phyloP scores from a whole-genome alignment of 1,140 invertebrate genomes.

The Drosophila sp. region DNA sequence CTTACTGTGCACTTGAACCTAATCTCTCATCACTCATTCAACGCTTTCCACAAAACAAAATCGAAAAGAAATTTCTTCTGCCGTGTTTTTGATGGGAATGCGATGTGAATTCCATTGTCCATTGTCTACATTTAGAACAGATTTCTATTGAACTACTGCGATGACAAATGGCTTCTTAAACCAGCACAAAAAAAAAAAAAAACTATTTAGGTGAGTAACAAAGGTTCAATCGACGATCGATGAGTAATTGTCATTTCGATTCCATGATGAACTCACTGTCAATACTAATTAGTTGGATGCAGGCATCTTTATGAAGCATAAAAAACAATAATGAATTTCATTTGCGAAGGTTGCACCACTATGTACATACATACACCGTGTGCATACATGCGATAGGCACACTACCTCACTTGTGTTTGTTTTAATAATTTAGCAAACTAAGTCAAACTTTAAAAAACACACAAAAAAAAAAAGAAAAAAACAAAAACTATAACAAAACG shows the following conservation, averaged over 20 bases:
- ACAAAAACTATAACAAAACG: slow-evolving; percentile 6
- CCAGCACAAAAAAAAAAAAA: not conserved
- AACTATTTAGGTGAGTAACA: slow-evolving; percentile 6
- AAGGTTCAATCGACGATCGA: not conserved
- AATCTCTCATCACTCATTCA: not conserved
- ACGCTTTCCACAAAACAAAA: slow-evolving; percentile 4
- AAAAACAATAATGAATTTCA: slow-evolving; percentile 7
- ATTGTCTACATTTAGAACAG: slow-evolving; percentile 5
- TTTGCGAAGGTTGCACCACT: slow-evolving; percentile 34
- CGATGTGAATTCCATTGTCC: not conserved
- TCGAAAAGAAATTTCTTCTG: not conserved
- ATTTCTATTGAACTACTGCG: not conserved
- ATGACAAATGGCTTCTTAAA: not conserved
- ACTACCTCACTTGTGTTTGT: slow-evolving; percentile 34
- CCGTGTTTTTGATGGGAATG: not conserved
- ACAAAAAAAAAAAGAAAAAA: slow-evolving; percentile 10
- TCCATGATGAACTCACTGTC: not conserved
- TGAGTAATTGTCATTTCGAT: not conserved
- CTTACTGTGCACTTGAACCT: not conserved
- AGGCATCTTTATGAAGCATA: not conserved
- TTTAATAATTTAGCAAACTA: slow-evolving; percentile 31
- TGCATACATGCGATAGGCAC: slow-evolving; percentile 19
- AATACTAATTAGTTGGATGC: slow-evolving; percentile 1
- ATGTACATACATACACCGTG: not conserved
- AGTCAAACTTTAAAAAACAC: not conserved